These are phyloP conservation scores for Peromyscus californicus DNA, from an alignment of 2,113 vertebrate species.

Conservation along the genomic window DNA sequence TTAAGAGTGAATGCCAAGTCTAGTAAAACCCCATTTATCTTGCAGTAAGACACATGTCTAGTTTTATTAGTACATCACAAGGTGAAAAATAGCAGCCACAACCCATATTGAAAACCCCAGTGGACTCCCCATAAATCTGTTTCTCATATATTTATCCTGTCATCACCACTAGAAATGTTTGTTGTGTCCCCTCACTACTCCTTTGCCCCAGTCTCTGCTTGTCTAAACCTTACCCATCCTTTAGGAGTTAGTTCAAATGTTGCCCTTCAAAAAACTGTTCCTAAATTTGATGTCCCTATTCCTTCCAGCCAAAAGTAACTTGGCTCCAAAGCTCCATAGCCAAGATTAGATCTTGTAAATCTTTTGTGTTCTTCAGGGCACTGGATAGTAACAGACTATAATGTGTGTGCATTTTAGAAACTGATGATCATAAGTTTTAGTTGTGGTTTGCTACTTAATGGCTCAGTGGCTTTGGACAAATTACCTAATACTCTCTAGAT, in stretches of 20 bases:
- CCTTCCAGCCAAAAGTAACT: constrained; percentile 37
- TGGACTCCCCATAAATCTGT: constrained; percentile 78
- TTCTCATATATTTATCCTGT: constrained; percentile 82
- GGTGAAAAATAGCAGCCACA: constrained; percentile 82
- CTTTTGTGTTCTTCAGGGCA: constrained; percentile 31
- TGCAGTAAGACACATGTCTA: constrained; percentile 80
- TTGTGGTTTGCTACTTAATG: constrained; percentile 64
- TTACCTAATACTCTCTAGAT: constrained; percentile 52
- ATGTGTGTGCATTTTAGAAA: constrained; percentile 21
- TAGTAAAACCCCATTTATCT: constrained; percentile 84
- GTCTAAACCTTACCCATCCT: constrained; percentile 58
- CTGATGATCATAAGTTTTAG: constrained; percentile 6
- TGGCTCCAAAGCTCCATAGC: constrained; percentile 36
- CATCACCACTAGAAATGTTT: constrained; percentile 72
- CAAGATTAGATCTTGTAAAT: constrained; percentile 17
- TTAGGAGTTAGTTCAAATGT: constrained; percentile 62
- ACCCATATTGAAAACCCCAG: constrained; percentile 78
- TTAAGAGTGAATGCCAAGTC: constrained; percentile 81
- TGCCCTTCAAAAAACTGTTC: constrained; percentile 57
- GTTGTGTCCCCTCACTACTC: constrained; percentile 59
- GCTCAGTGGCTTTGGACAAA: constrained; percentile 26
- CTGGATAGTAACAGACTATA: background rate
- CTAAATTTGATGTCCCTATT: constrained; percentile 52
- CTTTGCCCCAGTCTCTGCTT: constrained; percentile 52
- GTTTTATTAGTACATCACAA: constrained; percentile 83